Evolutionary conservation across 2,797 vertebrate genomes (phyloP).

Genomic region (Bovichtus diacanthus): DNA sequence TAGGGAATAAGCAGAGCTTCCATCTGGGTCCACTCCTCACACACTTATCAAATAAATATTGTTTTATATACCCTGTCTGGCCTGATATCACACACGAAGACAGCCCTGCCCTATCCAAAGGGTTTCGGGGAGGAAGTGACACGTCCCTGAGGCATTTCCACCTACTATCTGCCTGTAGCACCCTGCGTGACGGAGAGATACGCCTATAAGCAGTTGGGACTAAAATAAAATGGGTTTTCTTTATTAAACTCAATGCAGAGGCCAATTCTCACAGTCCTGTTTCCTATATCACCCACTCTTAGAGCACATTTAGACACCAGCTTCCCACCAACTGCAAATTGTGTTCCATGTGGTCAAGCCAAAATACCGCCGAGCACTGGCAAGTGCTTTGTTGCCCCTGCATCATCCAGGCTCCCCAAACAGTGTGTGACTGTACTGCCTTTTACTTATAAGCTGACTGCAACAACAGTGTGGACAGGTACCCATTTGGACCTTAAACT

Average conservation of each 20-base stretch:
- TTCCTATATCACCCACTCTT: background rate
- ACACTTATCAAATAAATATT: constrained; percentile 52
- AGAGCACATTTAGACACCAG: background rate
- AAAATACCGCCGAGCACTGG: background rate
- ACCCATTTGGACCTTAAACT: background rate
- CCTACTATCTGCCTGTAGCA: constrained; percentile 60
- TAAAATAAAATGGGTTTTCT: constrained; percentile 1
- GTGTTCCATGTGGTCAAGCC: background rate
- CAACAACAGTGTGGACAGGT: too few relatives aligned
- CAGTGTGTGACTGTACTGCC: background rate
- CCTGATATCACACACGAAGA: constrained; percentile 54
- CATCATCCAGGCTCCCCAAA: background rate
- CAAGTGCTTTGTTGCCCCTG: background rate
- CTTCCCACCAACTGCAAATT: background rate
- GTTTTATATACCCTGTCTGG: constrained; percentile 46
- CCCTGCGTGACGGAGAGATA: constrained; percentile 21
- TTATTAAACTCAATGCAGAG: constrained; percentile 6
- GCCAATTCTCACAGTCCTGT: background rate
- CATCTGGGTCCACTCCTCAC: constrained; percentile 24
- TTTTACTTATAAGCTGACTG: background rate
- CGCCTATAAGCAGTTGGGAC: background rate
- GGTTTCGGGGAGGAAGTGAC: constrained; percentile 78
- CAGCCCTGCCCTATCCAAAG: constrained; percentile 63
- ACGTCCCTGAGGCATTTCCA: constrained; percentile 79
- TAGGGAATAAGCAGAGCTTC: background rate